Evolutionary conservation across 2,113 vertebrate species (phyloP), one percentile per base, ranked within the genome.

Genomic region (Oplegnathus fasciatus): DNA sequence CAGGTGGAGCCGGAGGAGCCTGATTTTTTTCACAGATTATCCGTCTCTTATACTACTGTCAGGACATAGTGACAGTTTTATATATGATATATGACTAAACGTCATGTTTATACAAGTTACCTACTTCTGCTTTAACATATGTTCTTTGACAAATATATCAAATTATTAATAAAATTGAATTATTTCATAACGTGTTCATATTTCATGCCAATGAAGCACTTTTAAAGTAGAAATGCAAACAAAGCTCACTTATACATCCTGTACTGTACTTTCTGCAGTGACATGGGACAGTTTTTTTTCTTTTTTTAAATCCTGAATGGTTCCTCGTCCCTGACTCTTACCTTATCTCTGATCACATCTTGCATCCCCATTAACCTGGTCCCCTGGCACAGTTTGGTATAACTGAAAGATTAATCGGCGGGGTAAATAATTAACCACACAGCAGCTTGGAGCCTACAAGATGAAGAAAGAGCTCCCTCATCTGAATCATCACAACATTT

Each of bases 371-470:
- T 90, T 87, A 80, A 73, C 83, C 67, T 34, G 1, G 70, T 66
- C 86, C 80, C 55, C 58, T 62, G 76, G 69, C 26, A 30, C 81
- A 85, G 72, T 91, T 93, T 93, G 78, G 68, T 85, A 73, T 61
- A 30, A 58, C 55, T 93, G 55, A 94, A 92, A 91, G 26, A 91
- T 94, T 93, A 44, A 95, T 93, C 26, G 66, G 32, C 14, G 0
- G 9, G 10, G 24, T 92, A 71, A 95, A 95, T 95, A 87, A 94
- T 96, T 93, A 67, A 94, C 22, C 14, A 70, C 26, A 7, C 22
- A 37, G 75, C 86, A 82, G 84, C 78, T 73, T 79, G 72, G 67
- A 52, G 7, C 54, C 74, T n/a, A n/a, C 5, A 24, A 72, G 61
- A 81, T 46, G 40, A 87, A 78, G 76, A 88, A 77, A 80, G 88